These are phyloP conservation scores for Trichechus manatus DNA, from an alignment of 2,113 vertebrate genomes.

Conservation along the genomic window DNA sequence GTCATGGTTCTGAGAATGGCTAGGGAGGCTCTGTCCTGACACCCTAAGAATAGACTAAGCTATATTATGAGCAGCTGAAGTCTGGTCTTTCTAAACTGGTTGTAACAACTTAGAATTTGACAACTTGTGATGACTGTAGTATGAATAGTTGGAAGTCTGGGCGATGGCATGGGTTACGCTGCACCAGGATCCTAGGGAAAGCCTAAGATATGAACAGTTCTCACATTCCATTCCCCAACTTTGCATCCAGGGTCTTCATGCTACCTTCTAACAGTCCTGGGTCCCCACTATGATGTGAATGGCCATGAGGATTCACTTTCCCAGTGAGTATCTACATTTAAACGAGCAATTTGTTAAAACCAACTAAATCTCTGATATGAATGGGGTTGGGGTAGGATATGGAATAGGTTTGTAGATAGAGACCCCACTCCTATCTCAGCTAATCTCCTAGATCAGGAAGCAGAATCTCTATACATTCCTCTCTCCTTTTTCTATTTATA, in stretches of 20 bases:
- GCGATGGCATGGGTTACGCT: too few species aligned
- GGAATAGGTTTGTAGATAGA: conserved; percentile 1
- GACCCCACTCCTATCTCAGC: background rate
- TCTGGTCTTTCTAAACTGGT: background rate
- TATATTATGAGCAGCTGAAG: background rate
- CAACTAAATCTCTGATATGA: background rate
- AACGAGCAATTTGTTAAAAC: conserved; percentile 5
- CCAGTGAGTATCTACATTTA: background rate
- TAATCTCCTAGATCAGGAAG: background rate
- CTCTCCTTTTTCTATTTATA: background rate
- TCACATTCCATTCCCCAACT: background rate
- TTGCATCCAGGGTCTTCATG: background rate
- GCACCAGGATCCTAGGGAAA: background rate
- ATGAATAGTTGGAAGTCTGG: background rate
- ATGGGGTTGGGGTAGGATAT: background rate
- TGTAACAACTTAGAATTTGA: background rate
- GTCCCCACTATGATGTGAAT: background rate
- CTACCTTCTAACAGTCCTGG: too few species aligned
- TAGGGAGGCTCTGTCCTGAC: background rate
- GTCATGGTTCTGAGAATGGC: background rate
- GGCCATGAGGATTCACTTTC: background rate
- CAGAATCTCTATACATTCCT: background rate
- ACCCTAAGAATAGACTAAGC: background rate
- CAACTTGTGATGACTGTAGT: too few species aligned
- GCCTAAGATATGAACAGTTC: background rate